Evolutionary conservation across 2,797 vertebrate species (phyloP).

Genomic region (Notamacropus eugenii): DNA sequence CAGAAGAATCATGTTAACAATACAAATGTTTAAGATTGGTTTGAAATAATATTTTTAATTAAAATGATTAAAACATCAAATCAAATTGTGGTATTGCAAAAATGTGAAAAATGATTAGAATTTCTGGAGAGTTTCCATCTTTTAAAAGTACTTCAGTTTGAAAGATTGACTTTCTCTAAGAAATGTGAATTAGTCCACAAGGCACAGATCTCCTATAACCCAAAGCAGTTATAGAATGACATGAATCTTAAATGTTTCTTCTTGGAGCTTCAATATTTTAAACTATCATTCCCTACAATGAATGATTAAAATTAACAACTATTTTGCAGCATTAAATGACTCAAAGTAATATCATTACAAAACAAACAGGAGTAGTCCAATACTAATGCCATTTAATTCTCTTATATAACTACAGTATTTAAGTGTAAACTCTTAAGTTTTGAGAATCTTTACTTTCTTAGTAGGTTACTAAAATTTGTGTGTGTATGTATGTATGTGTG

Average conservation of each 20-base stretch:
- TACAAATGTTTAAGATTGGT: conserved; percentile 27
- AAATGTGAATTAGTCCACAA: conserved; percentile 38
- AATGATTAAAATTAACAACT: conserved; percentile 73
- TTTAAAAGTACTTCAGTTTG: conserved; percentile 69
- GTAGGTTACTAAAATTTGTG: neutral
- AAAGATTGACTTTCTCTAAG: conserved; percentile 61
- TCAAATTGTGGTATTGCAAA: conserved; percentile 44
- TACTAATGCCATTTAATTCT: conserved; percentile 54
- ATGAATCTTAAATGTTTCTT: conserved; percentile 67
- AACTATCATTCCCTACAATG: conserved; percentile 64
- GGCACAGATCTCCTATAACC: conserved; percentile 26
- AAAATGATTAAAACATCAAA: conserved; percentile 78
- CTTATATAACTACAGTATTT: conserved; percentile 49
- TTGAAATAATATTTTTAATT: conserved; percentile 73
- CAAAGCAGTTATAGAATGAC: conserved; percentile 65
- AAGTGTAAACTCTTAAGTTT: conserved; percentile 26
- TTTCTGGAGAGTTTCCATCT: conserved; percentile 66
- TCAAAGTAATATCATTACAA: conserved; percentile 53
- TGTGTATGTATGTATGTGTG: no score
- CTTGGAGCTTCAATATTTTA: conserved; percentile 74
- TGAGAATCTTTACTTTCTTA: neutral
- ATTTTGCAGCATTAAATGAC: conserved; percentile 65
- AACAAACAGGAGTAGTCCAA: conserved; percentile 18
- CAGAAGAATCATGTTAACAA: conserved; percentile 32
- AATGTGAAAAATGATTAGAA: conserved; percentile 69